These are phyloP conservation scores for Trogon melanurus DNA, from an alignment of 2,113 vertebrate genomes.

Conservation along the genomic window DNA sequence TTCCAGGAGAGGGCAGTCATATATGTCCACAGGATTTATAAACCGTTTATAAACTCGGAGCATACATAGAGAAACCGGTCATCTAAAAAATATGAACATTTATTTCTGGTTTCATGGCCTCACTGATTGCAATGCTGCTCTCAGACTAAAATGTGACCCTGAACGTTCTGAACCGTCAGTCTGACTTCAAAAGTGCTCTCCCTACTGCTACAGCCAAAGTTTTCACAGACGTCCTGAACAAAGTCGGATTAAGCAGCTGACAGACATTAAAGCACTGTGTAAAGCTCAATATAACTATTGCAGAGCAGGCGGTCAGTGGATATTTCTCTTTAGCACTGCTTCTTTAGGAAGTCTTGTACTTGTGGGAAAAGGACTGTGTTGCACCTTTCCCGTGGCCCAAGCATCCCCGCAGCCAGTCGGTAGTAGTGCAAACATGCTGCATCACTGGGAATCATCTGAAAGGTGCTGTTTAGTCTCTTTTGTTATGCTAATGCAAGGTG, in stretches of 20 bases:
- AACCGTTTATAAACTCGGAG: fast-evolving
- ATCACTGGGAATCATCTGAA: not conserved
- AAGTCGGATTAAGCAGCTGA: not conserved
- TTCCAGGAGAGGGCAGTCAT: slow-evolving; percentile 64
- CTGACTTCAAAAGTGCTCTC: not conserved
- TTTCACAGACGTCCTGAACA: not conserved
- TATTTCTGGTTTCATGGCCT: not conserved
- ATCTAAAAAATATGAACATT: not conserved
- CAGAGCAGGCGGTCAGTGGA: not conserved
- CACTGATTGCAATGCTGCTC: not conserved
- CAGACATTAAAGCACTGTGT: not conserved
- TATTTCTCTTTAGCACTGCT: not conserved
- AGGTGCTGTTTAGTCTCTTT: slow-evolving; percentile 28
- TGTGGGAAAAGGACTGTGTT: not conserved
- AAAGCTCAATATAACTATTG: not conserved
- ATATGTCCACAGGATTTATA: not conserved
- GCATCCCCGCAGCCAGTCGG: not conserved
- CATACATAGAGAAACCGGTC: fast-evolving
- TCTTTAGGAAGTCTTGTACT: not conserved
- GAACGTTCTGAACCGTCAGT: not conserved
- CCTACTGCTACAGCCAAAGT: not conserved
- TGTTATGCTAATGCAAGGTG: slow-evolving; percentile 36
- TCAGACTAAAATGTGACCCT: not conserved
- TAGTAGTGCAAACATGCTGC: not conserved
- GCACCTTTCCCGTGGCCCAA: not conserved